These are phyloP conservation scores for Polypterus bichir DNA, from an alignment of 2,113 vertebrate species.

Conservation along the genomic window DNA sequence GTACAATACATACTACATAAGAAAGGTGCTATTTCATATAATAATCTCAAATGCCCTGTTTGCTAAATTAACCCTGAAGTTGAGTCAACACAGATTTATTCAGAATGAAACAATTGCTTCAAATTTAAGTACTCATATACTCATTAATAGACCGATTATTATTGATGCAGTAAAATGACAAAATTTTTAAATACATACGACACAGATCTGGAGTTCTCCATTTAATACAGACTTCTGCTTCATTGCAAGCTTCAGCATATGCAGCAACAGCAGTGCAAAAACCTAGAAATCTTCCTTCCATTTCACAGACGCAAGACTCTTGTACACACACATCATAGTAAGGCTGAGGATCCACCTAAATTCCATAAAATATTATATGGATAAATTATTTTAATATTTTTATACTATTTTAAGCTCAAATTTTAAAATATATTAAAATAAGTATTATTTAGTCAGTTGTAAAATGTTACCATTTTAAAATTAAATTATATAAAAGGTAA, in stretches of 20 bases:
- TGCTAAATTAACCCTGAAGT: background rate
- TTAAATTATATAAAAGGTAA: too few relatives aligned
- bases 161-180: background rate
- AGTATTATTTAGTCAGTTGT: too few relatives aligned
- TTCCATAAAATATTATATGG: background rate
- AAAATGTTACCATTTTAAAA: too few relatives aligned
- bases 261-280: constrained; percentile 37
- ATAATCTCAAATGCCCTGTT: background rate
- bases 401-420: background rate
- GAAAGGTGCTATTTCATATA: too few relatives aligned
- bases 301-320: constrained; percentile 37
- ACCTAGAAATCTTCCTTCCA: constrained; percentile 41
- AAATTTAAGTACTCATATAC: background rate
- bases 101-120: background rate
- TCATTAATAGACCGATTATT: background rate
- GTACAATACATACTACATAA: too few relatives aligned
- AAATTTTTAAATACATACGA: constrained; percentile 31
- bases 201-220: constrained; percentile 45
- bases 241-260: constrained; percentile 37
- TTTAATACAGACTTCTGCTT: constrained; percentile 27
- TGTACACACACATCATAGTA: constrained; percentile 34
- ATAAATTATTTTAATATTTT: background rate
- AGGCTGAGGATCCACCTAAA: constrained; percentile 33
- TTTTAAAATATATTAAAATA: background rate
- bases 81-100: background rate